Percentiles rank a stretch among this genome's conserved stretches.
Conservation (phyloP, 2,888 invertebrate species). For the Coenonympha glycerion region DNA sequence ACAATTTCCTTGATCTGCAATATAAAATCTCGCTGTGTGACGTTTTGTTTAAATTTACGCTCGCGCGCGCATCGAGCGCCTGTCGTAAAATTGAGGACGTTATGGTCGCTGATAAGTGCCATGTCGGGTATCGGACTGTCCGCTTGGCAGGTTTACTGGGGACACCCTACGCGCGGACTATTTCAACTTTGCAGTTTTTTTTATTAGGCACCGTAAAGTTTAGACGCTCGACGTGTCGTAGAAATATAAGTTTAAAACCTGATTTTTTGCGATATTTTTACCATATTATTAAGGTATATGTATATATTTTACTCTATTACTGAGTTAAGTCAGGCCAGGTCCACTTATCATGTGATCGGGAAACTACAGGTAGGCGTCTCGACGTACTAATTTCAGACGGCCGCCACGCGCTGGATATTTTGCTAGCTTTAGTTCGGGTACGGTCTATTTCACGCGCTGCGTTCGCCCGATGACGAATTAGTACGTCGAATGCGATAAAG, state of each 20-base stretch:
- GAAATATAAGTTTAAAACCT: conserved; percentile 10
- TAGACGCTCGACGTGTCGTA: conserved; percentile 6
- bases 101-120: conserved; percentile 71
- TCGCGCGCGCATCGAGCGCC: conserved; percentile 54
- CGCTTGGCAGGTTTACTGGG: conserved; percentile 66
- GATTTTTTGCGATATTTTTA: neutral
- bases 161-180: conserved; percentile 63
- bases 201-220: conserved; percentile 28
- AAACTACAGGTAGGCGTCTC: no score
- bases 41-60: conserved; percentile 68
- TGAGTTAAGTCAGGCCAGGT: no score
- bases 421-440: no score
- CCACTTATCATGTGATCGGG: no score
- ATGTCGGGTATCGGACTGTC: conserved; percentile 64
- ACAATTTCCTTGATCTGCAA: conserved; percentile 72
- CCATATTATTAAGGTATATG: no score
- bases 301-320: no score
- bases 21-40: conserved; percentile 67
- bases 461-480: no score
- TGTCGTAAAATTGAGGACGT: conserved; percentile 73
- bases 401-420: no score
- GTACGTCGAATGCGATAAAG: no score
- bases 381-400: no score
- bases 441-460: no score
- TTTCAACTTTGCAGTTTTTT: conserved; percentile 51